phyloP scores from a whole-genome alignment of 2,797 vertebrate species.

The Erpetoichthys calabaricus region DNA sequence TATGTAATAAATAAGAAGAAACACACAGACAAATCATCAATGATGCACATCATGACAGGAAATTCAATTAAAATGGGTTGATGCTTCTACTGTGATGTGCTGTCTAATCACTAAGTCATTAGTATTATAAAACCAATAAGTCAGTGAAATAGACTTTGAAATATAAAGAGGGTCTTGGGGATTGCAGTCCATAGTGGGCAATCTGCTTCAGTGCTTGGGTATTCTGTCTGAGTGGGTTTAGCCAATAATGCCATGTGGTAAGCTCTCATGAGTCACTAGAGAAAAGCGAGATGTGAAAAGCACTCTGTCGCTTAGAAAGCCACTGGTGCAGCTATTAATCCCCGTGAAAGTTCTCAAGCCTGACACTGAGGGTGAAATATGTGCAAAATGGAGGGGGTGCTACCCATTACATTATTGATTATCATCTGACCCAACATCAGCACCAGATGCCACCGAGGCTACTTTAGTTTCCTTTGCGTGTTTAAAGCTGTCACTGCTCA shows the following conservation, averaged over 20 bases:
- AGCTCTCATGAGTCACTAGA: constrained; percentile 28
- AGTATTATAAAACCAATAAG: constrained; percentile 35
- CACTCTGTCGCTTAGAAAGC: constrained; percentile 23
- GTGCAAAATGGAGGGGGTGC: constrained; percentile 21
- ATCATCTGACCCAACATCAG: constrained; percentile 35
- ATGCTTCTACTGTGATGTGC: constrained; percentile 49
- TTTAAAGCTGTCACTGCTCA: constrained; percentile 39
- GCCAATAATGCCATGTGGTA: constrained; percentile 17
- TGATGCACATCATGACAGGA: no score
- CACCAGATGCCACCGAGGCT: constrained; percentile 45
- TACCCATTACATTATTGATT: constrained; percentile 55
- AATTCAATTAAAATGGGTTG: no score
- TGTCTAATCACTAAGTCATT: constrained; percentile 49
- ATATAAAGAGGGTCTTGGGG: constrained; percentile 52
- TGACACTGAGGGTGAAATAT: constrained; percentile 27
- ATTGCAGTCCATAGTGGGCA: constrained; percentile 42
- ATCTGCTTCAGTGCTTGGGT: constrained; percentile 37
- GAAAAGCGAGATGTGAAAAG: constrained; percentile 26
- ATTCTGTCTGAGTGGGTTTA: constrained; percentile 19
- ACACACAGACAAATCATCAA: no score
- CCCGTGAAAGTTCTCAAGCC: constrained; percentile 18
- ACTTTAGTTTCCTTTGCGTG: constrained; percentile 39
- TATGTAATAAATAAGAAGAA: no score
- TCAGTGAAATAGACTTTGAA: constrained; percentile 57
- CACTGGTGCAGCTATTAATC: constrained; percentile 30